A percentile compares a stretch with the other conserved stretches of the same genome.
Conservation (phyloP, 2,113 vertebrate genomes). For the Dicentrarchus labrax region DNA sequence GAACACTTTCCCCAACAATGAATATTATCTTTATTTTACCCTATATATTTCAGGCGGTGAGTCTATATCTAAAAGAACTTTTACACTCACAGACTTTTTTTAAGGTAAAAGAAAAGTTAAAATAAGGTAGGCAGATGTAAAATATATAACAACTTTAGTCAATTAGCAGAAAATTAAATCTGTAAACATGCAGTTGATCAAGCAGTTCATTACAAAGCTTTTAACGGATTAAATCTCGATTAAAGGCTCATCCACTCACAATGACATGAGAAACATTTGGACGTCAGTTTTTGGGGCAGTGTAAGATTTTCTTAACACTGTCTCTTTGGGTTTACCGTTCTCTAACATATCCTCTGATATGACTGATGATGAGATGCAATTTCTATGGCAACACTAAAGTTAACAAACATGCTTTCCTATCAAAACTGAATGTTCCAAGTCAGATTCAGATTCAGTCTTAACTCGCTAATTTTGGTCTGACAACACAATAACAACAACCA, state of each 20-base stretch:
- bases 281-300: not conserved
- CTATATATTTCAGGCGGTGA: too few species aligned
- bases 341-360: not conserved
- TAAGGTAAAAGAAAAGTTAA: too few species aligned
- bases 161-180: constrained; percentile 1
- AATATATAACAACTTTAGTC: not conserved
- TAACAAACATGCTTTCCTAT: not conserved
- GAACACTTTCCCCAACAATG: not conserved
- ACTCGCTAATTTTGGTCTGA: not conserved
- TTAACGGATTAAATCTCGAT: constrained; percentile 61
- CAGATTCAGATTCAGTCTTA: not conserved
- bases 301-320: not conserved
- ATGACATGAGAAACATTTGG: not conserved
- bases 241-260: constrained; percentile 24
- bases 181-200: not conserved
- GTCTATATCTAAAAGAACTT: not conserved
- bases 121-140: too few species aligned
- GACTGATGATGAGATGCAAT: not conserved
- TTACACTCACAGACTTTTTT: too few species aligned
- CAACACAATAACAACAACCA: not conserved
- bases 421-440: not conserved
- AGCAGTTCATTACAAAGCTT: constrained; percentile 48
- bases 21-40: not conserved
- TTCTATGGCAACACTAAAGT: not conserved
- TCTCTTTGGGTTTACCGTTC: not conserved